Evolutionary conservation across 2,888 invertebrate species (phyloP), one percentile per base, ranked within the genome.

Genomic region (Eurytoma californica): DNA sequence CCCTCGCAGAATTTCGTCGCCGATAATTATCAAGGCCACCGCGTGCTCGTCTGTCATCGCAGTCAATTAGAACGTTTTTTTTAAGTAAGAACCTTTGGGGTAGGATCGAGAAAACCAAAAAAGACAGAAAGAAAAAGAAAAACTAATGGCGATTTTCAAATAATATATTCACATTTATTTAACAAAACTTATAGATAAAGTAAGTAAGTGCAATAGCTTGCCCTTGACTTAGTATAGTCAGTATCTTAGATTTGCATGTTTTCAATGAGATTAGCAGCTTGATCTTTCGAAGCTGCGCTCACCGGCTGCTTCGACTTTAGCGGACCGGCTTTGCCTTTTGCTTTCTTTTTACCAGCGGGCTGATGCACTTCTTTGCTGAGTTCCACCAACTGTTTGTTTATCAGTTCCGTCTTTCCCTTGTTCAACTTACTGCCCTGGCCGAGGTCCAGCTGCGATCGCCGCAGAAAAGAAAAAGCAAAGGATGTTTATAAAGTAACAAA

Each of bases 1-100:
- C 18, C 94, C 94, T 83, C 94, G 94, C 66, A 94, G 88, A 81
- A 94, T 93, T 89, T 94, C 94, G 89, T 94, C 94, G 28, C 94
- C 94, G 82, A 94, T 92, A 3, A 94, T 92, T 67, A 91, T 86
- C 57, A 91, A 84, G 14, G 89, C 87, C 66, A 88, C 90, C 18
- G 88, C 88, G 75, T 79, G 72, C 28, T 79, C 60, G 58, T 85
- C 63, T 67, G 77, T 47, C 80, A 80, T 77, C 3, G 77, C 68
- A 55, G 20, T 58, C 24, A 28, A 13, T 65, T 61, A 14, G 39
- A 70, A 3, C 47, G 3, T 39, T 39, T 39, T 65, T 69, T 39
- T 24, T 58, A 53, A 53, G 7, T 60, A 69, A 4, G 51, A 4
- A 39, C 66, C 67, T 69, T 72, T 72, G 53, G 72, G 66, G 39